Evolutionary conservation across 1,140 invertebrate genomes (phyloP).

Genomic region (Apis florea): DNA sequence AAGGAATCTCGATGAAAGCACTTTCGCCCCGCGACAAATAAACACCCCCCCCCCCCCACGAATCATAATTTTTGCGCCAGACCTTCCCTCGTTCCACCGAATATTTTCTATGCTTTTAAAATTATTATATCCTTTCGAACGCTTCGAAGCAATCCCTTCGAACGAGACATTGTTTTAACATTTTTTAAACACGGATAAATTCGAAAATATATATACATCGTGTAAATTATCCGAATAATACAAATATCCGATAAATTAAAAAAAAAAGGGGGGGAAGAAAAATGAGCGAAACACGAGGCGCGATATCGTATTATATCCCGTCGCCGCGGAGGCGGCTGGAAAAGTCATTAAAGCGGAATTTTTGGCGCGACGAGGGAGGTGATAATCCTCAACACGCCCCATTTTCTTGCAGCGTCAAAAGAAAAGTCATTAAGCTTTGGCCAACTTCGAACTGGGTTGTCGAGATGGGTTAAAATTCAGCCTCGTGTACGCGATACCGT

Average conservation of each 20-base stretch:
- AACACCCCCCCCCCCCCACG: not conserved
- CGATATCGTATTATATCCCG: not conserved
- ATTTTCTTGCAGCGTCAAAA: conserved; percentile 29
- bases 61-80: not conserved
- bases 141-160: too few species aligned
- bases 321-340: not conserved
- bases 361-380: conserved; percentile 28
- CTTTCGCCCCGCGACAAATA: conserved; percentile 9
- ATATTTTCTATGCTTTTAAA: too few species aligned
- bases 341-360: conserved; percentile 36
- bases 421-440: conserved; percentile 31
- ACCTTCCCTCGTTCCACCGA: too few species aligned
- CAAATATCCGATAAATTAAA: too few species aligned
- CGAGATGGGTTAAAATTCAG: not conserved
- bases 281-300: not conserved
- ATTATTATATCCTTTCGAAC: too few species aligned
- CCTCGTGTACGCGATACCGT: not conserved
- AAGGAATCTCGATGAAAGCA: not conserved
- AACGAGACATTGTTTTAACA: too few species aligned
- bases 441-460: conserved; percentile 17
- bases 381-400: conserved; percentile 33
- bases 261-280: too few species aligned
- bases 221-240: too few species aligned
- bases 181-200: too few species aligned
- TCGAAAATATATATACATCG: too few species aligned